phyloP scores from a whole-genome alignment of 1,140 invertebrate species.

The Trachymyrmex septentrionalis region DNA sequence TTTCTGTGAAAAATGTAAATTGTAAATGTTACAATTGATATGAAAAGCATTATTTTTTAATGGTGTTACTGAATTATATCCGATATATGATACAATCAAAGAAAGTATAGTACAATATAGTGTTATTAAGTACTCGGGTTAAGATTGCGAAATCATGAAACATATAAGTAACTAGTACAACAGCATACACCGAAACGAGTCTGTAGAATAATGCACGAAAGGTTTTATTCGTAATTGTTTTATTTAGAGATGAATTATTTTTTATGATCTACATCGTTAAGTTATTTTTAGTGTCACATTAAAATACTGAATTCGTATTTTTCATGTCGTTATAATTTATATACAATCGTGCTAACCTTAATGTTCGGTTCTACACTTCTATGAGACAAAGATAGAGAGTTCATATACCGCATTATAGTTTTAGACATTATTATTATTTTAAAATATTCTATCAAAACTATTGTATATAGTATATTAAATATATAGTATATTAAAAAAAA shows the following conservation, averaged over 20 bases:
- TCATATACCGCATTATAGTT: background rate
- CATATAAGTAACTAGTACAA: too few relatives aligned
- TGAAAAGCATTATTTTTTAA: background rate
- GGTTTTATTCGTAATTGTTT: background rate
- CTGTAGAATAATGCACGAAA: background rate
- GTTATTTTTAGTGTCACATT: background rate
- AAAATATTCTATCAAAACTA: background rate
- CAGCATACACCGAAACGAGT: background rate
- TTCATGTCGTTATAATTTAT: background rate
- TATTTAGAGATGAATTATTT: background rate
- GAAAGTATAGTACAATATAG: too few relatives aligned
- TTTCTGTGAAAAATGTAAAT: background rate
- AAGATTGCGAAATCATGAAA: too few relatives aligned
- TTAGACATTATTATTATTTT: background rate
- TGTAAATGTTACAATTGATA: background rate
- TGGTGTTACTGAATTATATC: background rate
- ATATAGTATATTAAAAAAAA: background rate
- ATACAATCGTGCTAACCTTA: background rate
- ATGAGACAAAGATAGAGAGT: background rate
- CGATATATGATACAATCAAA: background rate
- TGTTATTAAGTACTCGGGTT: too few relatives aligned
- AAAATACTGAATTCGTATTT: background rate
- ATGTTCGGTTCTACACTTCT: background rate
- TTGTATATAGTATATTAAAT: background rate
- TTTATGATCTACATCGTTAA: background rate